Evolutionary conservation across 2,113 vertebrate genomes (phyloP).

Genomic region (Tragelaphus scriptus): DNA sequence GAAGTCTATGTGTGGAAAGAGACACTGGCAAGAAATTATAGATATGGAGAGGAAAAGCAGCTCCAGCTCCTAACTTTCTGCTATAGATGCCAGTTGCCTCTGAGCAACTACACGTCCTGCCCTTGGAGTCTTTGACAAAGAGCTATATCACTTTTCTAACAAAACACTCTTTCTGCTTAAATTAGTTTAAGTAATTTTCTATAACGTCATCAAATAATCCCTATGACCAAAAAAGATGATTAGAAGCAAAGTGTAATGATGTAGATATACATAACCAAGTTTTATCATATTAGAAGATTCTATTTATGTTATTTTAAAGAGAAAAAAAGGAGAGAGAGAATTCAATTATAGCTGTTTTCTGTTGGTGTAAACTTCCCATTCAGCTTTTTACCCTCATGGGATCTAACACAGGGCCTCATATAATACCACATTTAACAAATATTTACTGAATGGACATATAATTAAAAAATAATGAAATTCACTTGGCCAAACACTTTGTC

Average conservation of each 20-base stretch:
- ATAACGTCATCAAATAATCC: not conserved
- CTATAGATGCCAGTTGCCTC: not conserved
- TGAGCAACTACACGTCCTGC: not conserved
- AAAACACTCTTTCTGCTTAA: not conserved
- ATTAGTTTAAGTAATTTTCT: conserved; percentile 3
- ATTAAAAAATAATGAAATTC: conserved; percentile 51
- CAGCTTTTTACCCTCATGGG: conserved; percentile 8
- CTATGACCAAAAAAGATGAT: not conserved
- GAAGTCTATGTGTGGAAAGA: not conserved
- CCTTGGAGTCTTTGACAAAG: not conserved
- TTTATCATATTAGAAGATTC: not conserved
- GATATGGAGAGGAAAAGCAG: not conserved
- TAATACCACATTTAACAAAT: conserved; percentile 18
- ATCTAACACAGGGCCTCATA: conserved; percentile 12
- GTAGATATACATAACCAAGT: not conserved
- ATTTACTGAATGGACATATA: conserved; percentile 39
- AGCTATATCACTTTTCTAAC: not conserved
- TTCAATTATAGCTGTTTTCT: conserved; percentile 3
- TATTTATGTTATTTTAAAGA: conserved; percentile 8
- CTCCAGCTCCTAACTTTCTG: not conserved
- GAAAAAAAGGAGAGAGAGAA: not conserved
- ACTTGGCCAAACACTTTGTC: conserved; percentile 33
- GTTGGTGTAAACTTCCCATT: not conserved
- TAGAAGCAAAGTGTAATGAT: not conserved
- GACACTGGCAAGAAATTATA: not conserved